These are phyloP conservation scores for Pseudoips prasinana DNA, from an alignment of 2,888 invertebrate species.

Conservation along the genomic window DNA sequence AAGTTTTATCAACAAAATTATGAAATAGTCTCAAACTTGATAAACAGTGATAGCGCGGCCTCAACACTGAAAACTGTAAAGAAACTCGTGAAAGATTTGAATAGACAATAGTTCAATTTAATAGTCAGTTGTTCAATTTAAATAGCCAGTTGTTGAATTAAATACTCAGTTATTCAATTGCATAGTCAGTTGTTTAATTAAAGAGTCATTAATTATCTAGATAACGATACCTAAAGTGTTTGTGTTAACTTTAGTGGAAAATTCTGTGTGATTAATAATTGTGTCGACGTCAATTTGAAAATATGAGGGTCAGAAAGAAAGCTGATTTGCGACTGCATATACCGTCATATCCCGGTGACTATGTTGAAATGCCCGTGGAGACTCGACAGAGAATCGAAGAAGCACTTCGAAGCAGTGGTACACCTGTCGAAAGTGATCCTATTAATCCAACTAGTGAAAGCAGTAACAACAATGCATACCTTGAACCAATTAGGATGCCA, in stretches of 20 bases:
- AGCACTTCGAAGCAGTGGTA: slow-evolving; percentile 27
- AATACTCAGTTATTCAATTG: not conserved
- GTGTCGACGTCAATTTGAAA: slow-evolving; percentile 13
- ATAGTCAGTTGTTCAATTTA: not conserved
- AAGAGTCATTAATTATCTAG: not conserved
- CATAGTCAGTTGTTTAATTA: no score
- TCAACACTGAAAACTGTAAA: not conserved
- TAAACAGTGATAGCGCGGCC: not conserved
- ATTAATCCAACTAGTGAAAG: not conserved
- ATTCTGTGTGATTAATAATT: slow-evolving; percentile 1
- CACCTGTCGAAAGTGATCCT: slow-evolving; percentile 4
- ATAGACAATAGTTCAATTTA: no score
- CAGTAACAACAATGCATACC: not conserved
- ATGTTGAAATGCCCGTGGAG: slow-evolving; percentile 67
- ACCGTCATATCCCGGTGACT: slow-evolving; percentile 62
- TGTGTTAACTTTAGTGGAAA: slow-evolving; percentile 3
- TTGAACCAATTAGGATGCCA: not conserved
- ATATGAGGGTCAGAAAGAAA: slow-evolving; percentile 62
- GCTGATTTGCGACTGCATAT: slow-evolving; percentile 63
- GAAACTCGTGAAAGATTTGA: not conserved
- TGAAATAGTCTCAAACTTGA: slow-evolving; percentile 31
- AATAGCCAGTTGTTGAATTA: not conserved
- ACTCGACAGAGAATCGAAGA: slow-evolving; percentile 46
- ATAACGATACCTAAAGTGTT: not conserved
- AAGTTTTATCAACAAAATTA: slow-evolving; percentile 43